Conservation (phyloP, 23 tunicate species). For the Oikopleura dioica region DNA sequence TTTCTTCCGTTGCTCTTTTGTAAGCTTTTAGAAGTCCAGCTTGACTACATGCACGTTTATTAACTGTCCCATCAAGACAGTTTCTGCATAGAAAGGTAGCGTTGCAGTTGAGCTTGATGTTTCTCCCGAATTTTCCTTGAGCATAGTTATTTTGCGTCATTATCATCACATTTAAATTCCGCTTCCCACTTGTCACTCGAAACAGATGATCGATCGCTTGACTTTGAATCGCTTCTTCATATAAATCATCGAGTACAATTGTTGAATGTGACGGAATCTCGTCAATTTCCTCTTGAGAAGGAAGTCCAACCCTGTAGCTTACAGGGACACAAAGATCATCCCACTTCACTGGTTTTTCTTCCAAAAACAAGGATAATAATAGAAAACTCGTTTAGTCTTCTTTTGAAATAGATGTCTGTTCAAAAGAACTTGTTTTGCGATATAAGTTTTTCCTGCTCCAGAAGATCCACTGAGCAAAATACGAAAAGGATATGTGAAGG, state of each 20-base stretch:
- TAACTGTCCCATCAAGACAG: not conserved
- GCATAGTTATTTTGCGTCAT: conserved; percentile 7
- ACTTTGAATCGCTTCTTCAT: not conserved
- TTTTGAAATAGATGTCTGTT: not conserved
- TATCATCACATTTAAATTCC: not conserved
- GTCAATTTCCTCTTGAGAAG: not conserved
- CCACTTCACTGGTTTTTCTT: conserved; percentile 1
- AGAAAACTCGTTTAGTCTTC: not conserved
- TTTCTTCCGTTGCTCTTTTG: not conserved
- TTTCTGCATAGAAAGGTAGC: not conserved
- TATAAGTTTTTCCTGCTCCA: not conserved
- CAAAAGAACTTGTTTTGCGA: not conserved
- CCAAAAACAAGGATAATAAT: not conserved
- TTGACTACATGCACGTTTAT: not conserved
- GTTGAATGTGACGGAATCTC: not conserved
- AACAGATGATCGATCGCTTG: not conserved
- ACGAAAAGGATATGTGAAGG: not conserved
- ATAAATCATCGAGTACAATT: not conserved
- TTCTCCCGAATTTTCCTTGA: conserved; percentile 1
- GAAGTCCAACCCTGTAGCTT: not conserved
- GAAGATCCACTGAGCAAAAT: not conserved
- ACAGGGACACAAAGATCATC: not conserved
- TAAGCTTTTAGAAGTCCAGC: not conserved
- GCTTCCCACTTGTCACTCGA: not conserved
- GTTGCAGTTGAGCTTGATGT: not conserved